Percentiles rank a stretch among this genome's conserved stretches.
phyloP scores from a whole-genome alignment of 2,888 invertebrate species.

The Mesorhabditis spiculigera region DNA sequence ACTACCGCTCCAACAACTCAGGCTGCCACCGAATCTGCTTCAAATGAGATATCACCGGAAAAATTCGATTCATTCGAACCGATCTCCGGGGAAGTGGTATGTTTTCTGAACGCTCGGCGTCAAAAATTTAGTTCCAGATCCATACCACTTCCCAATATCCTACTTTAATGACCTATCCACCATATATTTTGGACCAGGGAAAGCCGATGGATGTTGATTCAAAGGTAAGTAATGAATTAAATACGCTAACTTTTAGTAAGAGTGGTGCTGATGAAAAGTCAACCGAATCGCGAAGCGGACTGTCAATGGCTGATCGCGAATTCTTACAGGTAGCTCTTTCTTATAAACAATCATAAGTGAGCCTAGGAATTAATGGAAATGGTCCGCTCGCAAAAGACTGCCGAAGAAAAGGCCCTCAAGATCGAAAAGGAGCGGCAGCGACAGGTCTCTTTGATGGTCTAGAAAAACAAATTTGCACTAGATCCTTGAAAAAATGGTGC shows the following conservation, averaged over 20 bases:
- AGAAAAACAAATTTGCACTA: background rate
- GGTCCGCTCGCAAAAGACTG: conserved; percentile 3
- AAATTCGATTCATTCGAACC: background rate
- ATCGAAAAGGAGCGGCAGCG: conserved; percentile 2
- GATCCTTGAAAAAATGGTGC: conserved; percentile 3
- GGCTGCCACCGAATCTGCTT: too few relatives aligned
- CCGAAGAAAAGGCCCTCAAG: background rate
- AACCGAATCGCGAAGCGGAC: background rate
- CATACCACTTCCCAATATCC: background rate
- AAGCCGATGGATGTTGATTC: background rate
- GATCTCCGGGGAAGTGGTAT: conserved; percentile 5
- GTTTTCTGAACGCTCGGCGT: background rate
- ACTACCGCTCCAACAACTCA: too few relatives aligned
- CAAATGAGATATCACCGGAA: too few relatives aligned
- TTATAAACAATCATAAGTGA: background rate
- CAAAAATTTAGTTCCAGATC: background rate
- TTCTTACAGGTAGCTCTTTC: background rate
- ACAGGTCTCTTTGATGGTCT: background rate
- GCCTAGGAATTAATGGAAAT: conserved; percentile 3
- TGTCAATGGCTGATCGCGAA: conserved; percentile 1
- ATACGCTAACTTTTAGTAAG: background rate
- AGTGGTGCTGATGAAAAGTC: background rate
- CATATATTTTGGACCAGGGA: background rate
- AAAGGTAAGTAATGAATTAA: background rate
- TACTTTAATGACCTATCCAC: background rate